Conservation (phyloP, 2,888 invertebrate species). For the Pteria penguin region DNA sequence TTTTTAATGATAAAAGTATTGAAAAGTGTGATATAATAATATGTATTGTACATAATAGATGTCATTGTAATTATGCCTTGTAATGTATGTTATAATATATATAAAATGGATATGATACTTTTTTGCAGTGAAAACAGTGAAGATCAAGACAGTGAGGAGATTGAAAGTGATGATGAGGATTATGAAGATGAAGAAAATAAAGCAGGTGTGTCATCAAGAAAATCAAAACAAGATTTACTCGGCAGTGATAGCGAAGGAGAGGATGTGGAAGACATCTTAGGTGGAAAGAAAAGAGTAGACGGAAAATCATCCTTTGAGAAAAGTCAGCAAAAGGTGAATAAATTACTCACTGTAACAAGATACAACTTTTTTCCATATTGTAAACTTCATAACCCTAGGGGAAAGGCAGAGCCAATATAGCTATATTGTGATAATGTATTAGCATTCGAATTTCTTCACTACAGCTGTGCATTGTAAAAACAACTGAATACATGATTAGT, state of each 20-base stretch:
- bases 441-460: too few species aligned
- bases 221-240: slow-evolving; percentile 37
- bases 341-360: not conserved
- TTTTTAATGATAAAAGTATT: too few species aligned
- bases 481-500: too few species aligned
- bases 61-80: too few species aligned
- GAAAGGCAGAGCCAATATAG: too few species aligned
- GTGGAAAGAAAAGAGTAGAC: slow-evolving; percentile 48
- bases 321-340: slow-evolving; percentile 84
- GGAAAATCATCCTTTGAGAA: slow-evolving; percentile 87
- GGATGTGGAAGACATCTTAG: slow-evolving; percentile 61
- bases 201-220: not conserved
- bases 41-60: too few species aligned
- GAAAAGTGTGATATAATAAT: too few species aligned
- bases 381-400: not conserved
- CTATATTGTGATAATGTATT: too few species aligned
- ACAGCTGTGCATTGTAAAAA: too few species aligned
- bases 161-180: slow-evolving; percentile 26
- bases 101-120: too few species aligned
- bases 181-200: slow-evolving; percentile 41
- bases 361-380: not conserved
- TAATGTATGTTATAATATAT: too few species aligned
- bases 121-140: slow-evolving; percentile 47
- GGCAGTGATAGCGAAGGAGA: slow-evolving; percentile 68
- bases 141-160: slow-evolving; percentile 39